A percentile compares a stretch with the other conserved stretches of the same genome.
Conservation (phyloP, 1,140 invertebrate species). For the Mercenaria mercenaria region DNA sequence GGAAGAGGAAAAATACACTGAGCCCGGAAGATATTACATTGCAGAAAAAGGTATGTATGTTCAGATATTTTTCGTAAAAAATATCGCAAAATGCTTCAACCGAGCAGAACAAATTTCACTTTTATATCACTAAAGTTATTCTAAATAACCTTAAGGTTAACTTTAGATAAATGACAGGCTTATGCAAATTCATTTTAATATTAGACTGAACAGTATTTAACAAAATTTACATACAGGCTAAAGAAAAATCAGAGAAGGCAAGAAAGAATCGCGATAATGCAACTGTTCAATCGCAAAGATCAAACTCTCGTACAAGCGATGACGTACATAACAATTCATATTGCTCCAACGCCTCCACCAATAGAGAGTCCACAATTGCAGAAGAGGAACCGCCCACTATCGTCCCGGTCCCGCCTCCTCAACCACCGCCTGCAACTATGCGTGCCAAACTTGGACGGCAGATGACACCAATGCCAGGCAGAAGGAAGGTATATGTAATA, state of each 20-base stretch:
- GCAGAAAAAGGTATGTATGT: conserved; percentile 55
- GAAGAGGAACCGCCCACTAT: conserved; percentile 39
- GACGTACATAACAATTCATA: conserved; percentile 49
- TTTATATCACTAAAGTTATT: too few relatives aligned
- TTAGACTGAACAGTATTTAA: too few relatives aligned
- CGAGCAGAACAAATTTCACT: too few relatives aligned
- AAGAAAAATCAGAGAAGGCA: conserved; percentile 45
- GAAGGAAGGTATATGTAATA: conserved; percentile 13
- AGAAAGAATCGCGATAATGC: conserved; percentile 58
- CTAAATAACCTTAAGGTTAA: too few relatives aligned
- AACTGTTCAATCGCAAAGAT: conserved; percentile 40
- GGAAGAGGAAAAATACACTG: conserved; percentile 59
- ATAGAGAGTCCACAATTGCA: conserved; percentile 17
- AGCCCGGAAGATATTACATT: conserved; percentile 53
- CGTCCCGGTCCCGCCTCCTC: conserved; percentile 45
- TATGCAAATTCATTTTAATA: too few relatives aligned
- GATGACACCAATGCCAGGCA: conserved; percentile 62
- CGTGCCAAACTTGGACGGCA: conserved; percentile 53
- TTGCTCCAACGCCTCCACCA: conserved; percentile 46
- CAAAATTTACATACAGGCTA: too few relatives aligned
- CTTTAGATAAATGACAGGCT: too few relatives aligned
- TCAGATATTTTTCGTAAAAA: background rate
- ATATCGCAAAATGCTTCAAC: background rate
- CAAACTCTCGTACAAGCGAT: conserved; percentile 28
- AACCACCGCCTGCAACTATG: conserved; percentile 34